Evolutionary conservation across 1,140 invertebrate species (phyloP).

Genomic region (Drosophila pectinifera): DNA sequence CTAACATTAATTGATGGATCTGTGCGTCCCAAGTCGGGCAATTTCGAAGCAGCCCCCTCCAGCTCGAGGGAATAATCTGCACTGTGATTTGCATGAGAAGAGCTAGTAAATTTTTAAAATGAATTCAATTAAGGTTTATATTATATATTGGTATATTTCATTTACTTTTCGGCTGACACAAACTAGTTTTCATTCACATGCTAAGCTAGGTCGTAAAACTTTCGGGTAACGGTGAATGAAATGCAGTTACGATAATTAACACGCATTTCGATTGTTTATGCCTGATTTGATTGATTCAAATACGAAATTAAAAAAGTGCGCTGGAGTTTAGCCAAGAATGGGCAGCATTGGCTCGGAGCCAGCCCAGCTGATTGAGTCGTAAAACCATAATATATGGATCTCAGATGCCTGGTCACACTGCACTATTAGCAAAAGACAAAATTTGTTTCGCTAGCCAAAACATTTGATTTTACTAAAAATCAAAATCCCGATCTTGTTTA

Average conservation of each 20-base stretch:
- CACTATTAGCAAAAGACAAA: too few relatives aligned
- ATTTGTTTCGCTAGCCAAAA: too few relatives aligned
- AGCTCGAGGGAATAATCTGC: constrained; percentile 33
- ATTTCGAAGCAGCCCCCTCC: constrained; percentile 35
- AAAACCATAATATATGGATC: too few relatives aligned
- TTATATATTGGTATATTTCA: constrained; percentile 29
- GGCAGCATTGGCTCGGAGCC: neutral
- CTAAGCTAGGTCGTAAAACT: constrained; percentile 31
- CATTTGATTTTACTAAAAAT: too few relatives aligned
- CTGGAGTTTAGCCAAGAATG: neutral
- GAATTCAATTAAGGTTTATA: constrained; percentile 34
- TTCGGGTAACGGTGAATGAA: constrained; percentile 36
- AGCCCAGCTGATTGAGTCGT: too few relatives aligned
- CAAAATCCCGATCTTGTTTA: too few relatives aligned
- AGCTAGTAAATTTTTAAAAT: constrained; percentile 26
- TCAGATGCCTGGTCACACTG: too few relatives aligned
- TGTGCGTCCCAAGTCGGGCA: constrained; percentile 52
- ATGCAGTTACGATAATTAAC: constrained; percentile 40
- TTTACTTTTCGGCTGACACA: constrained; percentile 38
- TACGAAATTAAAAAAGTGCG: constrained; percentile 5
- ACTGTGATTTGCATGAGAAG: constrained; percentile 52
- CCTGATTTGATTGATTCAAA: constrained; percentile 38
- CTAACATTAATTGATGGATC: constrained; percentile 79
- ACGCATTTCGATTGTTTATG: constrained; percentile 22
- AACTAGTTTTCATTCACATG: constrained; percentile 46